Conservation (phyloP, 2,113 vertebrate species). For the Podarcis raffonei region DNA sequence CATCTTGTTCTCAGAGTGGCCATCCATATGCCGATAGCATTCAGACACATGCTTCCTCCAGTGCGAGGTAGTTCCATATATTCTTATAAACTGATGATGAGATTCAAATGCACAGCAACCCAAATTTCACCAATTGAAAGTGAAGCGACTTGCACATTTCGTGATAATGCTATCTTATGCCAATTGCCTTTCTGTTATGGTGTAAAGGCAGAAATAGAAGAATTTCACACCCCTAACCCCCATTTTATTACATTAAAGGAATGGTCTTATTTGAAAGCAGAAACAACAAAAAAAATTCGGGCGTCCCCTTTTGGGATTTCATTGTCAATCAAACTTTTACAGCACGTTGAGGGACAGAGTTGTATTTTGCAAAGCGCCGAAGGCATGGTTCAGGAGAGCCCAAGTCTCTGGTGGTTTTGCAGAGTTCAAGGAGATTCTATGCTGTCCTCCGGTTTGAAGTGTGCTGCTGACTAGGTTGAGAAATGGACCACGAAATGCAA, state of each 20-base stretch:
- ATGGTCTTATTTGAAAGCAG: slow-evolving; percentile 48
- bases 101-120: no score
- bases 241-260: slow-evolving; percentile 1
- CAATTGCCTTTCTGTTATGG: no score
- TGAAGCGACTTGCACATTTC: no score
- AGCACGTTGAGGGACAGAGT: not conserved
- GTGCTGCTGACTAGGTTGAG: accelerated
- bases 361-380: slow-evolving; percentile 4
- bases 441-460: accelerated
- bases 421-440: not conserved
- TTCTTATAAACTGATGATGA: no score
- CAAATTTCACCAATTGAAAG: no score
- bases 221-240: not conserved
- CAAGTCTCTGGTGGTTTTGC: not conserved
- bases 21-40: no score
- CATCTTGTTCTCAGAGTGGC: no score
- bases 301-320: slow-evolving; percentile 42
- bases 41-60: no score
- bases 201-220: no score
- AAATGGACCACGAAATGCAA: not conserved
- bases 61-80: no score
- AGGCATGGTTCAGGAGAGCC: not conserved
- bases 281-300: slow-evolving; percentile 13
- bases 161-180: no score
- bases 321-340: slow-evolving; percentile 50